A percentile compares a stretch with the other conserved stretches of the same genome.
phyloP scores from a whole-genome alignment of 2,113 vertebrate genomes.

The Pyrgilauda ruficollis region DNA sequence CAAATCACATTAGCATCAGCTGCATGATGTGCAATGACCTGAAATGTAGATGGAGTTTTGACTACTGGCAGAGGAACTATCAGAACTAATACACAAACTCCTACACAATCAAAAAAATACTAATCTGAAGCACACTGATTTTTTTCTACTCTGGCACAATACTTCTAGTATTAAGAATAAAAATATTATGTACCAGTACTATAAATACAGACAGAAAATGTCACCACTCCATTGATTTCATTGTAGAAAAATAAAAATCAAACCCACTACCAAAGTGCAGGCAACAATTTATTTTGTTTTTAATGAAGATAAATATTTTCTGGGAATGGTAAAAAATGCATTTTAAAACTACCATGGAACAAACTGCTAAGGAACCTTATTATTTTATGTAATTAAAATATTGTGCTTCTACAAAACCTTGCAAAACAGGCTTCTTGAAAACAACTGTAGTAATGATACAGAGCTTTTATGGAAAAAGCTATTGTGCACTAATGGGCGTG shows the following conservation, averaged over 20 bases:
- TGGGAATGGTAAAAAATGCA: neutral
- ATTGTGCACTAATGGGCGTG: neutral
- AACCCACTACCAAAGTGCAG: neutral
- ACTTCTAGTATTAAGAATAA: neutral
- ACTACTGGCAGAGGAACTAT: neutral
- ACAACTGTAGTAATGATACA: neutral
- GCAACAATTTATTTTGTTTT: neutral
- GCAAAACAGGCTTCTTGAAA: neutral
- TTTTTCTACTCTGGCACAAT: neutral
- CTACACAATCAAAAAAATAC: neutral
- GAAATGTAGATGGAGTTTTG: neutral
- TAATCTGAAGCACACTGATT: neutral
- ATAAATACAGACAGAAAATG: neutral
- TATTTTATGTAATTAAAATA: neutral
- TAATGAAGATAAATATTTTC: neutral
- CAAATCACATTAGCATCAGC: conserved; percentile 63
- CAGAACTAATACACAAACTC: neutral
- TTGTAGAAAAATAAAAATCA: neutral
- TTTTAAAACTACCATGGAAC: neutral
- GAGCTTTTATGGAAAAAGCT: neutral
- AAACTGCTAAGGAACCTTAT: neutral
- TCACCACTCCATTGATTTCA: neutral
- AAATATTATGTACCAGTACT: neutral
- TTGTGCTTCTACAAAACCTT: neutral
- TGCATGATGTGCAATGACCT: conserved; percentile 30